Evolutionary conservation across 1,140 invertebrate species (phyloP), one percentile per base, ranked within the genome.

Genomic region (Colletes latitarsis): DNA sequence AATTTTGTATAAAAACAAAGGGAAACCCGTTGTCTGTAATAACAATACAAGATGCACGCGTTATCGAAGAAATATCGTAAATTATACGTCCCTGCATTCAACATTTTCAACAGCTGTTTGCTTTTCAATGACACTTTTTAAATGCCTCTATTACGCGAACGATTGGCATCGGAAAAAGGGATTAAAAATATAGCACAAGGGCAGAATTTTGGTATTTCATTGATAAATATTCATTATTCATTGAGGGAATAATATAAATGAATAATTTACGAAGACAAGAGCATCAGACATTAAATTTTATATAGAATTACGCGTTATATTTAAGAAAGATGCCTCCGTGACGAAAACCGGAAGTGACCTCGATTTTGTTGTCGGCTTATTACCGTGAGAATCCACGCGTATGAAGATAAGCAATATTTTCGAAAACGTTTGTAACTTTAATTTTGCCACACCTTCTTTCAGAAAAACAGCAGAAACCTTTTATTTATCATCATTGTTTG

Each of bases 311-410:
- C 39, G n/a, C 30, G 12, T 57, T 2, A 5, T 39, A 15, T 60
- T 46, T 39, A 58, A 75, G 41, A 52, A 63, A n/a, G 30, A 30
- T 30, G 30, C 19, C 69, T 41, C 58, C 8, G 9, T 55, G 57
- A 72, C 52, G 75, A 70, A 83, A 69, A 74, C 82, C 78, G 82
- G 82, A 83, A 81, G 39, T 70, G 67, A 74, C 73, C 78, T 71
- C 63, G 68, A 81, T 81, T 68, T 81, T 62, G 63, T 72, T 69
- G 76, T 62, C 64, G 49, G 62, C 53, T 76, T 57, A 43, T 66
- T 68, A 68, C 66, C 63, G 64, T 76, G 79, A n/a, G 73, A 81
- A 72, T 78, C n/a, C 21, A 3, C 21, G 15, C 53, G 30, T 8
- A 10, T 6, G 53, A 46, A 46, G 15, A 4, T 19, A 17, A 43